Conservation (phyloP, 1,140 invertebrate genomes). For the Eueides isabella region DNA sequence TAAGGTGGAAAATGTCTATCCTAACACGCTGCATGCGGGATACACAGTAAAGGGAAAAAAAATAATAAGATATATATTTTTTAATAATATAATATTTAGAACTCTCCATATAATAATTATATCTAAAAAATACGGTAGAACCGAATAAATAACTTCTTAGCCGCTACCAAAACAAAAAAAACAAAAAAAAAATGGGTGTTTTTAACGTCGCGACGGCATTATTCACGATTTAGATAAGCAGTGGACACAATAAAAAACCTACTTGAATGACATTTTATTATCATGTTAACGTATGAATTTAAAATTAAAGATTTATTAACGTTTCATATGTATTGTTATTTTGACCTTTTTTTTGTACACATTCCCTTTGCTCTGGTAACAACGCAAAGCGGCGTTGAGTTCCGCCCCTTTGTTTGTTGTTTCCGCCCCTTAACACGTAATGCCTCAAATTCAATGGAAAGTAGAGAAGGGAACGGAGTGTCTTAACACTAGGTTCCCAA, state of each 20-base stretch:
- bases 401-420: no score
- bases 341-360: neutral
- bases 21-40: neutral
- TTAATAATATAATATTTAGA: no score
- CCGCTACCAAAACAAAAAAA: no score
- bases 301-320: constrained; percentile 2
- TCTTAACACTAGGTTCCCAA: no score
- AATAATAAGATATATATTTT: neutral
- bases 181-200: neutral
- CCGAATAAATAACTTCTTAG: neutral
- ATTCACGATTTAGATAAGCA: constrained; percentile 5
- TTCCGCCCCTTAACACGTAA: no score
- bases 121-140: neutral
- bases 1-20: neutral
- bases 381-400: no score
- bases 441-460: no score
- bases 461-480: no score
- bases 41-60: neutral
- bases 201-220: neutral
- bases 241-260: constrained; percentile 2
- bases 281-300: constrained; percentile 3
- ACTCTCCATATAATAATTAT: no score
- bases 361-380: no score
- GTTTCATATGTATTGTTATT: neutral
- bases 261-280: neutral